Evolutionary conservation across 2,888 invertebrate species (phyloP).

Genomic region (Branchinecta sandiegonensis): DNA sequence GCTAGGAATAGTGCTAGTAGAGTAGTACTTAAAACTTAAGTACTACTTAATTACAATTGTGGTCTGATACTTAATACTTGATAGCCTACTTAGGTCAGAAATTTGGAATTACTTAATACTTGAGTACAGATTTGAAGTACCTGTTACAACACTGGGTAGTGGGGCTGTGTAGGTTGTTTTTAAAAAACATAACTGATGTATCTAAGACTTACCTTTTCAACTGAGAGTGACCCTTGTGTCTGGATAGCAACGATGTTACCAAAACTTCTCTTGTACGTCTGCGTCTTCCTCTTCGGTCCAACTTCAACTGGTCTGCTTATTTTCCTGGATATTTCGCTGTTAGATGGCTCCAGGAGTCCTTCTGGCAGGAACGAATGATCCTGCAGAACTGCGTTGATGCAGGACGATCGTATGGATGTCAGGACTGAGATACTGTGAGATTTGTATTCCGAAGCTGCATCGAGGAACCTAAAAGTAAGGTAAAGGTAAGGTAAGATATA

Average conservation of each 20-base stretch:
- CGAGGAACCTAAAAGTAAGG: conserved; percentile 3
- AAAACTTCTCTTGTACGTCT: conserved; percentile 29
- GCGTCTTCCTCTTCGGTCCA: conserved; percentile 25
- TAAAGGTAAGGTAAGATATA: too few relatives aligned
- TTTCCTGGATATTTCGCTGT: conserved; percentile 8
- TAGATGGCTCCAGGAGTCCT: background rate
- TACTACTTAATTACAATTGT: too few relatives aligned
- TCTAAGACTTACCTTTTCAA: conserved; percentile 51
- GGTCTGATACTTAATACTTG: too few relatives aligned
- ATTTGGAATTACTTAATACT: too few relatives aligned
- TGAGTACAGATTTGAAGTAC: too few relatives aligned
- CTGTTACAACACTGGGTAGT: too few relatives aligned
- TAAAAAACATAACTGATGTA: conserved; percentile 14
- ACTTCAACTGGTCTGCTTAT: conserved; percentile 29
- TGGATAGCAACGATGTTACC: conserved; percentile 41
- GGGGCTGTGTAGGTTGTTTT: background rate
- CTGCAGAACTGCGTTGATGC: conserved; percentile 7
- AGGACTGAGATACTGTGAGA: conserved; percentile 1
- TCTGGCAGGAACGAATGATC: conserved; percentile 9
- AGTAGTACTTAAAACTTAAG: too few relatives aligned
- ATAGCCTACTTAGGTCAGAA: too few relatives aligned
- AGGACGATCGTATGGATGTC: background rate
- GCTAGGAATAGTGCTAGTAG: too few relatives aligned
- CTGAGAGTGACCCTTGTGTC: conserved; percentile 62
- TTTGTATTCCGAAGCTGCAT: conserved; percentile 3